Percentiles rank a stretch among this genome's conserved stretches.
phyloP scores from a whole-genome alignment of 2,113 vertebrate species.

The Heterotilapia buettikoferi region DNA sequence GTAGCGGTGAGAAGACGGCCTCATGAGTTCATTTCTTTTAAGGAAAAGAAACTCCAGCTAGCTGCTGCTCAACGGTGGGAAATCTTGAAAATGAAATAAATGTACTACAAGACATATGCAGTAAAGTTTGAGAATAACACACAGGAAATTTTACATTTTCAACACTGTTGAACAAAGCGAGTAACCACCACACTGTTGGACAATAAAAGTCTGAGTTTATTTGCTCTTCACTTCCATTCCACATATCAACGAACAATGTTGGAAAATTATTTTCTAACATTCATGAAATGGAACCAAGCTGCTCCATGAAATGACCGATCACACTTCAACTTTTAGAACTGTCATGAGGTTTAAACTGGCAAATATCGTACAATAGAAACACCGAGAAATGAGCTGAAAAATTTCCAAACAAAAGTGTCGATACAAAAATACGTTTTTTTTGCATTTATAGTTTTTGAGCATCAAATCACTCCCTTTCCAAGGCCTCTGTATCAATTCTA shows the following conservation, averaged over 20 bases:
- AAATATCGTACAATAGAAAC: neutral
- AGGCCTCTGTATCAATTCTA: neutral
- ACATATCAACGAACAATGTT: neutral
- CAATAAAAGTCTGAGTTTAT: conserved; percentile 1
- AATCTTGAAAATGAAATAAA: neutral
- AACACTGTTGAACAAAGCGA: neutral
- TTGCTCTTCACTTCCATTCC: neutral
- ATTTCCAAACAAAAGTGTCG: neutral
- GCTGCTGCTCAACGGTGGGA: neutral
- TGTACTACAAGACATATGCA: neutral
- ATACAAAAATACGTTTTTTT: neutral
- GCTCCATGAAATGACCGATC: neutral
- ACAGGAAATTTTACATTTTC: neutral
- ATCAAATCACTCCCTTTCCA: neutral
- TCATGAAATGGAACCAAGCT: neutral
- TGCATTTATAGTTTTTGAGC: neutral
- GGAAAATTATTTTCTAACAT: neutral
- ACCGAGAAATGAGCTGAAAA: neutral
- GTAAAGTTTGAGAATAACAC: neutral
- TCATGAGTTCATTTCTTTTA: neutral
- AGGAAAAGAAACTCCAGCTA: neutral
- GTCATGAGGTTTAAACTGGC: neutral
- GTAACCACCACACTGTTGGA: neutral
- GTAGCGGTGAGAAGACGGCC: neutral
- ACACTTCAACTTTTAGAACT: neutral